Conservation (phyloP, 2,888 invertebrate genomes). For the Amphipoea lucens region DNA sequence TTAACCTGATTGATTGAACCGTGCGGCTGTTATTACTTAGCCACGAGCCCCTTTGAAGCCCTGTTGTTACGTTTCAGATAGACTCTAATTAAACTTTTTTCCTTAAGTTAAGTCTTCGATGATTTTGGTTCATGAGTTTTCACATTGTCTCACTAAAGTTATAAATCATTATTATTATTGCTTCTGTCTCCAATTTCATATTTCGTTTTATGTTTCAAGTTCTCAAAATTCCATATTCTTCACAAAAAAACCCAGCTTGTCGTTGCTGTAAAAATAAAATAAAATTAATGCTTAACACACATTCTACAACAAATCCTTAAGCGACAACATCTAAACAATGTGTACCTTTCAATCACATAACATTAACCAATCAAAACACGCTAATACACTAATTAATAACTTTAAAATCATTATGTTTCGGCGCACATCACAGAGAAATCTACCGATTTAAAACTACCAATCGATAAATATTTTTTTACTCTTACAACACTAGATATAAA, state of each 20-base stretch:
- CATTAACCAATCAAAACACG: slow-evolving; percentile 68
- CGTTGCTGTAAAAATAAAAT: not conserved
- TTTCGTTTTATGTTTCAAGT: not conserved
- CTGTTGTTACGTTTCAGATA: not conserved
- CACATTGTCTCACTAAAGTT: not conserved
- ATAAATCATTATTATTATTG: not conserved
- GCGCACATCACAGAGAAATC: slow-evolving; percentile 65
- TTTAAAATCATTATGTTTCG: slow-evolving; percentile 67
- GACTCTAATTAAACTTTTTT: not conserved
- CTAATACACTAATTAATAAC: slow-evolving; percentile 71
- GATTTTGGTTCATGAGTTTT: not conserved
- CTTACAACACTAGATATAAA: slow-evolving; percentile 59
- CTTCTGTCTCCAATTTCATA: not conserved
- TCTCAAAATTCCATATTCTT: not conserved
- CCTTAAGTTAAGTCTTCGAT: no score
- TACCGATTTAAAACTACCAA: slow-evolving; percentile 43
- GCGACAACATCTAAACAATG: slow-evolving; percentile 50
- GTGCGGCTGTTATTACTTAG: no score
- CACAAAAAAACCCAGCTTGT: not conserved
- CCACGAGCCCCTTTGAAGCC: no score
- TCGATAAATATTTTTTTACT: slow-evolving; percentile 33
- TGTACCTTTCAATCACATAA: slow-evolving; percentile 58
- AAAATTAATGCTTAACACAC: not conserved
- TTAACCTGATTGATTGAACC: no score
- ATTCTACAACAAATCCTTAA: slow-evolving; percentile 24